A percentile compares a stretch with the other conserved stretches of the same genome.
Conservation (phyloP, 2,113 vertebrate species). For the Malurus cyaneus region DNA sequence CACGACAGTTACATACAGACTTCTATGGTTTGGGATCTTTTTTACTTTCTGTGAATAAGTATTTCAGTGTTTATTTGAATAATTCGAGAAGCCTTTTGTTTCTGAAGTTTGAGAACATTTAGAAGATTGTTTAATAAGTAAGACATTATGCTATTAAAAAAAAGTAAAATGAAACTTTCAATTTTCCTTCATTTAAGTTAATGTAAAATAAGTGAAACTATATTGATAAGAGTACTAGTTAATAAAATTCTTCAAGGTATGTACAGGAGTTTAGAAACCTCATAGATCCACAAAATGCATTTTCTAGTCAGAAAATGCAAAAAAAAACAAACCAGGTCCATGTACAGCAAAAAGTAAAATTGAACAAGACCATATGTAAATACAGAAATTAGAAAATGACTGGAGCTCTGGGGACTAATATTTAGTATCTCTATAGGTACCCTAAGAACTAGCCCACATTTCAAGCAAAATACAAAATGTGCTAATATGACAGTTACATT, state of each 20-base stretch:
- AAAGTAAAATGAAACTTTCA: not conserved
- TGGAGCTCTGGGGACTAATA: not conserved
- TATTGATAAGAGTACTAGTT: not conserved
- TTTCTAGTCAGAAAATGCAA: not conserved
- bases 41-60: not conserved
- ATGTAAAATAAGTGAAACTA: not conserved
- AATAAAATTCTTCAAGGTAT: not conserved
- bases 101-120: not conserved
- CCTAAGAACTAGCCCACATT: not conserved
- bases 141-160: not conserved
- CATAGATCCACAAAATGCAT: not conserved
- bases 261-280: not conserved
- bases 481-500: not conserved
- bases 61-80: not conserved
- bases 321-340: not conserved
- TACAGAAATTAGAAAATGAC: not conserved
- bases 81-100: not conserved
- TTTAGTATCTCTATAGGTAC: not conserved
- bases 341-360: not conserved
- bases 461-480: not conserved
- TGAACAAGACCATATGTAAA: not conserved
- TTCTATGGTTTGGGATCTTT: not conserved
- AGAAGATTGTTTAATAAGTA: not conserved
- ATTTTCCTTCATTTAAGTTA: not conserved
- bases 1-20: not conserved